A percentile compares a stretch with the other conserved stretches of the same genome.
Conservation (phyloP, 2,888 invertebrate genomes). For the Agrotis clavis region DNA sequence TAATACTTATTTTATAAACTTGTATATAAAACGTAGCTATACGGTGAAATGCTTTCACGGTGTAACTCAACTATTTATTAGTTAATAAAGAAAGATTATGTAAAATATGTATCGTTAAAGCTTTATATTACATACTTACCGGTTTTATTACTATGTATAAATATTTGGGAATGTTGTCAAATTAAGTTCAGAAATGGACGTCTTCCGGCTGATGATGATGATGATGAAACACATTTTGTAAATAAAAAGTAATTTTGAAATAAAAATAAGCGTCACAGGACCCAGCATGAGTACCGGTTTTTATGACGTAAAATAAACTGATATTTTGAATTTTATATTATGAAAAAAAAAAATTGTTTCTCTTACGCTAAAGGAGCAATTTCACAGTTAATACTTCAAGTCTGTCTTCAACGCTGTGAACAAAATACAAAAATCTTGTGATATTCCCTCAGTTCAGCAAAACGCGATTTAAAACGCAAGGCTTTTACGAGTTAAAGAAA, state of each 20-base stretch:
- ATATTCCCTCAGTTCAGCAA: background rate
- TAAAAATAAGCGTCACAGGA: too few relatives aligned
- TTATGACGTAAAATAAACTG: too few relatives aligned
- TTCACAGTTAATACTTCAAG: too few relatives aligned
- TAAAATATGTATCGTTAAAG: constrained; percentile 49
- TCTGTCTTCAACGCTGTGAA: too few relatives aligned
- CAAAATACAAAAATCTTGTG: too few relatives aligned
- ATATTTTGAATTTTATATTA: too few relatives aligned
- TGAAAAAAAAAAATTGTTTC: too few relatives aligned
- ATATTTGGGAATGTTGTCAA: constrained; percentile 38
- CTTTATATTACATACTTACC: constrained; percentile 30
- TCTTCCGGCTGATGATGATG: too few relatives aligned
- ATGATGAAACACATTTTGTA: too few relatives aligned
- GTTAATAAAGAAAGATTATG: constrained; percentile 58
- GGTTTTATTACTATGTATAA: constrained; percentile 28
- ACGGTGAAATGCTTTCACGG: constrained; percentile 25
- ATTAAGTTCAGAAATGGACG: too few relatives aligned
- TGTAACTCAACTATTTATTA: constrained; percentile 27
- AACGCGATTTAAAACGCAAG: background rate
- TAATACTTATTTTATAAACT: constrained; percentile 23
- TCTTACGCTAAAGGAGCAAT: too few relatives aligned
- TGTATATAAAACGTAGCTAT: background rate
- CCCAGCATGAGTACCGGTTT: too few relatives aligned
- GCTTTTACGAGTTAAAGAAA: background rate
- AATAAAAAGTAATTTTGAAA: background rate